Conservation (phyloP, 2,797 vertebrate genomes). For the Propithecus deckenii region DNA sequence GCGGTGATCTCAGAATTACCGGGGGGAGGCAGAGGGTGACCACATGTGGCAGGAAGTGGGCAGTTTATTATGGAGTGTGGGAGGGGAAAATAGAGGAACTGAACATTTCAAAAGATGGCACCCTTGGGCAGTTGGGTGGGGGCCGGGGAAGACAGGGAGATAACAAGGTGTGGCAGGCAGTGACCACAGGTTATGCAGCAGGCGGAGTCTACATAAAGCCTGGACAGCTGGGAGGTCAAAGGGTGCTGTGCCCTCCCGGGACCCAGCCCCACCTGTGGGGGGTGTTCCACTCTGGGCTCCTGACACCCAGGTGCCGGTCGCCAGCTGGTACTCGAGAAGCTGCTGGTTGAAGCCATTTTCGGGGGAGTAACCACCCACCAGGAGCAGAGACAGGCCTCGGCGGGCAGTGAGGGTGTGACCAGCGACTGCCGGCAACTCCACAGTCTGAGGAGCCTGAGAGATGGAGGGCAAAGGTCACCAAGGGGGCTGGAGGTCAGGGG, state of each 20-base stretch:
- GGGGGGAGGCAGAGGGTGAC: no score
- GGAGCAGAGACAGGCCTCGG: constrained; percentile 87
- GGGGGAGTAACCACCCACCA: constrained; percentile 95
- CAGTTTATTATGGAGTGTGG: not conserved
- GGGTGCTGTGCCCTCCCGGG: not conserved
- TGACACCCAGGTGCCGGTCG: constrained; percentile 90
- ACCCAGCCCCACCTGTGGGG: constrained; percentile 79
- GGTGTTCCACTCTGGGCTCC: constrained; percentile 91
- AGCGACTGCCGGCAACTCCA: constrained; percentile 88
- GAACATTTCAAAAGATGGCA: not conserved
- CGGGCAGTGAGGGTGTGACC: constrained; percentile 93
- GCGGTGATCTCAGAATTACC: not conserved
- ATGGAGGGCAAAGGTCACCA: not conserved
- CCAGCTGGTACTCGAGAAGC: constrained; percentile 90
- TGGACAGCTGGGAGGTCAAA: not conserved
- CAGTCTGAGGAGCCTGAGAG: constrained; percentile 60
- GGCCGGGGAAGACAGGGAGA: no score
- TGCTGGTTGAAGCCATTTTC: constrained; percentile 95
- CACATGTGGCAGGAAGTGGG: not conserved
- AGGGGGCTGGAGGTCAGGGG: not conserved
- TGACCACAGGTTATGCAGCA: not conserved
- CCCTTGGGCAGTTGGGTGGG: not conserved
- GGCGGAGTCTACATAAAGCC: not conserved
- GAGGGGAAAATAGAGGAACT: not conserved
- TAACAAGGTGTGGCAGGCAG: not conserved